Conservation (phyloP, 2,888 invertebrate genomes). For the Byasa hedistus region DNA sequence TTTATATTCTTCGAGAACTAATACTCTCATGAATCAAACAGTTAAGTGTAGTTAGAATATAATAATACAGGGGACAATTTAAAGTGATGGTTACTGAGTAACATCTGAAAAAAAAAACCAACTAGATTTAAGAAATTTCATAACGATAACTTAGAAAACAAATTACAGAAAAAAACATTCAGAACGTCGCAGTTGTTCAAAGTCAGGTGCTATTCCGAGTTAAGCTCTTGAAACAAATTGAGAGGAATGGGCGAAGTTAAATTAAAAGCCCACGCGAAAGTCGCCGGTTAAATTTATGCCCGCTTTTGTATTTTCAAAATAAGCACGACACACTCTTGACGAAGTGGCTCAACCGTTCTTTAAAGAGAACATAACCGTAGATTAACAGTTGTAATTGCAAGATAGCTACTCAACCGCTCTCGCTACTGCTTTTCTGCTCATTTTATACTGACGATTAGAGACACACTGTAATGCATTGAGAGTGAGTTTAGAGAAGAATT, state of each 20-base stretch:
- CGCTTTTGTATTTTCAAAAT: conserved; percentile 13
- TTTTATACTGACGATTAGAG: too few species aligned
- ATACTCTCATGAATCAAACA: too few species aligned
- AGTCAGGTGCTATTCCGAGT: conserved; percentile 16
- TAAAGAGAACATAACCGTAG: background rate
- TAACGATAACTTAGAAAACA: too few species aligned
- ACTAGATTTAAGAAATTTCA: too few species aligned
- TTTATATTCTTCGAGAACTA: too few species aligned
- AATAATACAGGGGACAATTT: background rate
- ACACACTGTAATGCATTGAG: too few species aligned
- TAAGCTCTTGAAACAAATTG: conserved; percentile 69
- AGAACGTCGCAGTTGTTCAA: conserved; percentile 12
- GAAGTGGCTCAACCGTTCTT: conserved; percentile 1
- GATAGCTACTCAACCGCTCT: too few species aligned
- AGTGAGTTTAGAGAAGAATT: too few species aligned
- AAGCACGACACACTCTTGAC: conserved; percentile 8
- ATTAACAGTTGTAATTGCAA: too few species aligned
- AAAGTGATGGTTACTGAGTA: background rate
- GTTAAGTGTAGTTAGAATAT: too few species aligned
- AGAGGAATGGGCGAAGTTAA: conserved; percentile 75
- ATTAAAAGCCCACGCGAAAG: conserved; percentile 55
- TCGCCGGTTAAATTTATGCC: conserved; percentile 23
- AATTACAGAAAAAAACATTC: conserved; percentile 1
- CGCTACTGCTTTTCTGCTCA: too few species aligned
- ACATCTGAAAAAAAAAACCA: too few species aligned